Evolutionary conservation across 2,113 vertebrate species (phyloP), one percentile per base, ranked within the genome.

Genomic region (Brienomyrus brachyistius): DNA sequence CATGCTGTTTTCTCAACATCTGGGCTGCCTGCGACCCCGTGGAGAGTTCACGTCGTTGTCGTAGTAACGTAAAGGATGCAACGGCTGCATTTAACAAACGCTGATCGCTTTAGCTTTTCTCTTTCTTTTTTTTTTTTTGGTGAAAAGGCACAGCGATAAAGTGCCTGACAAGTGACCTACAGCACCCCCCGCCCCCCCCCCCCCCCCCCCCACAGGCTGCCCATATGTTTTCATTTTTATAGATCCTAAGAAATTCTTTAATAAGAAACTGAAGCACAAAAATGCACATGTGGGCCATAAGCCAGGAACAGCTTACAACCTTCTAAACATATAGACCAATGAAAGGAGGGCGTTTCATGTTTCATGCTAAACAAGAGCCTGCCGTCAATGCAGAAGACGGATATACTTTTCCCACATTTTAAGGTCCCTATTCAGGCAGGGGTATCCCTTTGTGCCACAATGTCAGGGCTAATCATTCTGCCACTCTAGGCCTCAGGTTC

Each of bases 1-100:
- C 85, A 87, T 23, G 17, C 85, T 87, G 85, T 19, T 87, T 56
- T 23, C 51, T 31, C 85, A 87, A 87, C 85, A 87, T 87, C 85
- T 87, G 85, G 85, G 51, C 51, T 23, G 85, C 85, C 51, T 19
- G 85, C 2, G 31, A 87, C 50, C 85, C 27, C 50, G 31, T 27
- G 45, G 48, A 35, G 48, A 52, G 50, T 35, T 86, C 85, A 86
- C 48, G 5, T 15, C 85, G 48, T 52, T 5, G 27, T 17, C 40
- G 48, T 51, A 54, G 50, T 17, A 51, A 54, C 17, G 47, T 86
- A 52, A 51, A 87, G 31, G 85, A 54, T 52, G 50, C 21, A 48
- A 40, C 35, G 31, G 35, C 74, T 43, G 74, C 74, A 80, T 40
- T 80, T 43, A 80, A 19, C 6, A 19, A 80, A 19, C 19, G 15